Base-by-base conservation (phyloP, 2,797 vertebrate genomes). In the Melanotaenia boesemani region DNA sequence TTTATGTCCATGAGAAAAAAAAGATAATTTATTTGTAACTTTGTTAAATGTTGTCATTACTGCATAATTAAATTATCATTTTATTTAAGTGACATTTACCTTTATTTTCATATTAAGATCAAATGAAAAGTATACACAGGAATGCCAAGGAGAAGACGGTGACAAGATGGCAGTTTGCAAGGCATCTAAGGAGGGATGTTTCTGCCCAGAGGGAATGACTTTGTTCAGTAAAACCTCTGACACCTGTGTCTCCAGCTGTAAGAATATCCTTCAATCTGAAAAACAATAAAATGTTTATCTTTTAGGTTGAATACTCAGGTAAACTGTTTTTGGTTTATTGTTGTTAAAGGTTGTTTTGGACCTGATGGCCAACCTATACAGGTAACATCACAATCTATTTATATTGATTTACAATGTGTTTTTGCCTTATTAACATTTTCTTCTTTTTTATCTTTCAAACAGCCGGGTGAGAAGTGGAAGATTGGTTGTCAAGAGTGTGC, bases 381-480 rank as follows among this genome's bases (percentile, higher is more conserved):
- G 69, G 96, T 96, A 85, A 74, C 26, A 10, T 32, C 16, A 48
- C 39, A 18, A 58, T 5, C 9, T 8, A 10, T 37, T 37, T 8
- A 6, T 37, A 5, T 37, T 37, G 4, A 34, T 34, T 34, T 4
- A 34, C 4, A 34, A 7, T 10, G 7, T 8, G 6, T 37, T 37
- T 37, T 10, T 37, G 4, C 10, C 54, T 44, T 52, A 65, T 16
- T 65, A n/a, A 41, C 20, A 30, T 22, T n/a, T 32, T 18, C 20
- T 32, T 37, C 0, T 67, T 24, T 63, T 72, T 46, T 5, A 1
- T 60, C 18, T 6, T 36, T 75, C 2, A 39, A 79, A 77, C 73
- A 99, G 97, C 72, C 88, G 2, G 96, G 96, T 48, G 93, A 95
- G 9, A 89, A 0, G 2, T 99, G 97, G 97, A 50, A 24, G 62